These are phyloP conservation scores for Penaeus indicus DNA, from an alignment of 1,140 invertebrate genomes.

Conservation along the genomic window DNA sequence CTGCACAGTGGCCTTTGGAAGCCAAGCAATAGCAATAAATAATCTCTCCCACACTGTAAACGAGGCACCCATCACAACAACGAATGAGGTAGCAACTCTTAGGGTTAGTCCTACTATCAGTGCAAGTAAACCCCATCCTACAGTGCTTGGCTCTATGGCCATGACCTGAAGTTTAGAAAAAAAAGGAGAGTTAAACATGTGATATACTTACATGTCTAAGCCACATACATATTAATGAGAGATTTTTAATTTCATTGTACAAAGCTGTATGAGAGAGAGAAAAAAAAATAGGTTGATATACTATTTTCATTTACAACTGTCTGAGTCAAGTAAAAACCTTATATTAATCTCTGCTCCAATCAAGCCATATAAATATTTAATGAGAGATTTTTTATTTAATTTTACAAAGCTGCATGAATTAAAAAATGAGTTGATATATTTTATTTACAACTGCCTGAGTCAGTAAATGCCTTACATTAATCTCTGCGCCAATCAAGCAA, in stretches of 20 bases:
- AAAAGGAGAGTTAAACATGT: neutral
- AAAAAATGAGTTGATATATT: neutral
- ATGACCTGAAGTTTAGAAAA: constrained; percentile 28
- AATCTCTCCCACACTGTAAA: constrained; percentile 73
- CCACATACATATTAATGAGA: neutral
- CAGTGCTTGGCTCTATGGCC: constrained; percentile 47
- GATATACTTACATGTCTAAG: neutral
- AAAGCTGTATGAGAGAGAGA: too few relatives aligned
- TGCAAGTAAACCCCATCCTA: constrained; percentile 61
- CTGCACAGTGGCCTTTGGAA: constrained; percentile 94
- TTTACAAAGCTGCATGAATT: neutral
- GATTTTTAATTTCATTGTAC: neutral
- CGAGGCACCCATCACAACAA: constrained; percentile 76
- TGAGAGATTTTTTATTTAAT: neutral
- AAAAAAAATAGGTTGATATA: too few relatives aligned
- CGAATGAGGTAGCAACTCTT: constrained; percentile 75
- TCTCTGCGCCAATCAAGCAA: constrained; percentile 88
- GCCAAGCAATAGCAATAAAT: constrained; percentile 79
- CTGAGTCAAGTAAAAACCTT: neutral
- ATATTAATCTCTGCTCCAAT: constrained; percentile 86
- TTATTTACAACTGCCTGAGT: neutral
- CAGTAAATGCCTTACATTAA: constrained; percentile 71
- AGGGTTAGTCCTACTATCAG: constrained; percentile 71
- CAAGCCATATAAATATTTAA: constrained; percentile 71
- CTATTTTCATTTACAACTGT: too few relatives aligned